Evolutionary conservation across 1,140 invertebrate genomes (phyloP).

Genomic region (Aporrectodea caliginosa): DNA sequence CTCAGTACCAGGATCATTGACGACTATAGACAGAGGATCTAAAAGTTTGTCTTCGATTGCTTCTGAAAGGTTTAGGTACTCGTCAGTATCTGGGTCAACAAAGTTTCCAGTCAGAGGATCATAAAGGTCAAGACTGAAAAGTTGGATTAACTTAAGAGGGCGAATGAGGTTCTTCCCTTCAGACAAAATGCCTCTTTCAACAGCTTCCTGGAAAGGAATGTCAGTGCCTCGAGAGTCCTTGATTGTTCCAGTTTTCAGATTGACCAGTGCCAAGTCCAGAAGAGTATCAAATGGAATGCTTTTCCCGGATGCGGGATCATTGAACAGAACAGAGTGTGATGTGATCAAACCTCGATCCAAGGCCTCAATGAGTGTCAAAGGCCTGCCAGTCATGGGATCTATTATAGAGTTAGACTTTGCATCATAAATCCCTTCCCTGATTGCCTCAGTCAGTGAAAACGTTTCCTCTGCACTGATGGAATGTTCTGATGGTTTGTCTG

Average conservation of each 20-base stretch:
- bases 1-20: constrained; percentile 36
- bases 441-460: background rate
- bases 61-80: constrained; percentile 75
- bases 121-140: constrained; percentile 28
- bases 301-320: constrained; percentile 61
- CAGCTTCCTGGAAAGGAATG: constrained; percentile 72
- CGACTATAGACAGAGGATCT: constrained; percentile 28
- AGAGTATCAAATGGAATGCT: constrained; percentile 11
- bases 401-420: background rate
- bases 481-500: too few species aligned
- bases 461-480: background rate
- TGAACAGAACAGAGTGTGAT: background rate
- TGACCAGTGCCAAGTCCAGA: constrained; percentile 38
- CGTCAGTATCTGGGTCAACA: constrained; percentile 70
- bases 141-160: constrained; percentile 24
- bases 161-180: background rate
- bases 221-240: constrained; percentile 61
- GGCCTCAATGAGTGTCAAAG: background rate
- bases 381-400: background rate
- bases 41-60: constrained; percentile 74
- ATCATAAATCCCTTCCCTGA: background rate
- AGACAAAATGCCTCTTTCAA: constrained; percentile 20
- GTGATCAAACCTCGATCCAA: background rate
- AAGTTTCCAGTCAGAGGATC: constrained; percentile 59
- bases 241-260: constrained; percentile 64